Conservation (phyloP, 2,113 vertebrate species). For the Gymnogyps californianus region DNA sequence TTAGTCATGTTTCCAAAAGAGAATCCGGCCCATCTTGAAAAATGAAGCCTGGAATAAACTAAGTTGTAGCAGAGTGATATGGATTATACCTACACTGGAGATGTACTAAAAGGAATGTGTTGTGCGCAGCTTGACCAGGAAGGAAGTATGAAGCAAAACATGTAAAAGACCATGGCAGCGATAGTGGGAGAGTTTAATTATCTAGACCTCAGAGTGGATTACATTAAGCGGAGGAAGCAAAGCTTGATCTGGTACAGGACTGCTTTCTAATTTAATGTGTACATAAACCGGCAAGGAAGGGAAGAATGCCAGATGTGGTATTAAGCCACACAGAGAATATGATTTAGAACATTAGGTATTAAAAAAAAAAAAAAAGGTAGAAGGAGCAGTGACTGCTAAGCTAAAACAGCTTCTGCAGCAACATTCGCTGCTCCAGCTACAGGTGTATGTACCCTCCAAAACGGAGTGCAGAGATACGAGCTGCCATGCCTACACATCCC, state of each 20-base stretch:
- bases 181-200: slow-evolving; percentile 63
- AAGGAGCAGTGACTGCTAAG: not conserved
- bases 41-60: not conserved
- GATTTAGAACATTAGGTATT: slow-evolving; percentile 22
- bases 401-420: not conserved
- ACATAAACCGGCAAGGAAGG: slow-evolving; percentile 10
- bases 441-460: accelerated
- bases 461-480: accelerated
- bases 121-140: not conserved
- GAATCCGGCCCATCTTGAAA: not conserved
- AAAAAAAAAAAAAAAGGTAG: not conserved
- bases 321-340: slow-evolving; percentile 49
- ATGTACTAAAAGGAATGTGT: not conserved
- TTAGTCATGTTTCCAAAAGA: not conserved
- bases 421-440: not conserved
- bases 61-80: not conserved
- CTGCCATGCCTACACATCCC: accelerated
- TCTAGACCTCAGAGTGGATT: slow-evolving; percentile 49
- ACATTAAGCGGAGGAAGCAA: slow-evolving; percentile 48
- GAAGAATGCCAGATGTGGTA: slow-evolving; percentile 44
- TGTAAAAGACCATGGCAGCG: not conserved
- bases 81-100: not conserved
- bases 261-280: slow-evolving; percentile 63
- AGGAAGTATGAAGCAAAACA: not conserved
- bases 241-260: slow-evolving; percentile 30